A percentile compares a stretch with the other conserved stretches of the same genome.
Conservation (phyloP, 1,140 invertebrate genomes). For the Camponotus floridanus region DNA sequence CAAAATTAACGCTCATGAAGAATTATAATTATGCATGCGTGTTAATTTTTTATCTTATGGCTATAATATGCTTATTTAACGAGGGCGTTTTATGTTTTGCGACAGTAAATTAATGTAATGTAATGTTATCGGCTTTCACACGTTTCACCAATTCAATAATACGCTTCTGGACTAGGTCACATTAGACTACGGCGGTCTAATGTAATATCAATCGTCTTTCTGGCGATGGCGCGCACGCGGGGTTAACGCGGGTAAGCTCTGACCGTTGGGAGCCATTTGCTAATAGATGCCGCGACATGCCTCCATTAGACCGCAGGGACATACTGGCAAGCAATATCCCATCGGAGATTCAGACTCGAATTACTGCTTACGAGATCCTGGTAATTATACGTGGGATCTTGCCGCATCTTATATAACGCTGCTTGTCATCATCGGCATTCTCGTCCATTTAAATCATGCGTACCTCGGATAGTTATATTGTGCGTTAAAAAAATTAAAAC, state of each 20-base stretch:
- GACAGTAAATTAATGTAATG: conserved; percentile 48
- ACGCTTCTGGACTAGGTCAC: conserved; percentile 67
- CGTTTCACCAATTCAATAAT: conserved; percentile 67
- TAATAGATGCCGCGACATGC: conserved; percentile 82
- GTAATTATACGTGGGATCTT: conserved; percentile 67
- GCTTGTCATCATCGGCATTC: neutral
- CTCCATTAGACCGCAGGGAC: conserved; percentile 82
- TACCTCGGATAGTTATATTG: neutral
- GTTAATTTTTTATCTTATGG: neutral
- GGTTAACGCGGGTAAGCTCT: conserved; percentile 78
- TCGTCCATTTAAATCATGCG: no score
- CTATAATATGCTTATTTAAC: conserved; percentile 6
- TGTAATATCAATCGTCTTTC: conserved; percentile 78
- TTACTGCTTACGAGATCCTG: conserved; percentile 75
- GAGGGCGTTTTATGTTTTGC: conserved; percentile 27
- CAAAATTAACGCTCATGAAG: neutral
- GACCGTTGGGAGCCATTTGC: conserved; percentile 83
- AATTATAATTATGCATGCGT: neutral
- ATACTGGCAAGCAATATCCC: conserved; percentile 80
- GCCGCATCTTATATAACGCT: conserved; percentile 20
- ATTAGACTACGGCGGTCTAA: conserved; percentile 71
- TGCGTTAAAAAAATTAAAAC: neutral
- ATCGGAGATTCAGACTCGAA: conserved; percentile 79
- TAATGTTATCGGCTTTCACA: conserved; percentile 57
- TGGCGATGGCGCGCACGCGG: conserved; percentile 65